Base-by-base conservation (phyloP, 2,113 vertebrate species). In the Sinocyclocheilus rhinocerous region DNA sequence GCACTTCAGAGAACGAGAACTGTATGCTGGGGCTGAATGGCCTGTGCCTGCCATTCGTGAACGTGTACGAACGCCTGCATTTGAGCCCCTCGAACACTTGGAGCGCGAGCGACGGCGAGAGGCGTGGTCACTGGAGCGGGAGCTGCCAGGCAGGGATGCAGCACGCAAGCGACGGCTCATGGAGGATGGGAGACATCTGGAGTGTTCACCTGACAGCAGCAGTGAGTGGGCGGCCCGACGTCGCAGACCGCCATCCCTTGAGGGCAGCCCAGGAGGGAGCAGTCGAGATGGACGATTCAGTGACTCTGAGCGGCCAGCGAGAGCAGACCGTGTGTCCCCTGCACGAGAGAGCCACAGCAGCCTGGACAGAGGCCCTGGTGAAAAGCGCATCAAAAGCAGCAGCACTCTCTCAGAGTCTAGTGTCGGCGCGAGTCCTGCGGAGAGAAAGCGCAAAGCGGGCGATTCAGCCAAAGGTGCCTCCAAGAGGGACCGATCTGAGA, bases 81-180 rank as follows among this genome's bases (percentile, higher is more conserved):
- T 97, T 18, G 98, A 99, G 87, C 92, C 97, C 0, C 93, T 99
- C 81, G 97, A 99, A 88, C 97, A 97, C 90, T 90, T 99, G 72
- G 98, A 99, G 80, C 96, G 97, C n/a, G 95, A 96, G 61, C 90
- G 95, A 3, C 95, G 98, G 75, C 90, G 97, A 84, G 98, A 99
- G 45, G 95, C 97, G 36, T 99, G 98, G 98, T 98, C 98, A 88
- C 91, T 98, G 93, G 97, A 99, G 87, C 92, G 96, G 89, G 98
- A 99, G 86, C 90, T 95, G 90, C 94, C 96, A 84, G 94, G 92
- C 72, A 95, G 97, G 86, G 97, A 99, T 78, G 96, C 95, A 52
- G 95, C 94, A 0, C 94, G 98, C 83, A 99, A 99, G 87, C 94
- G 98, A 48, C 96, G 97, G 1, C 90, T 96, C 26, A 89, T 94